These are phyloP conservation scores for Stichopus horrens DNA, from an alignment of 53 echinoderm and acorn worm species.

Conservation along the genomic window DNA sequence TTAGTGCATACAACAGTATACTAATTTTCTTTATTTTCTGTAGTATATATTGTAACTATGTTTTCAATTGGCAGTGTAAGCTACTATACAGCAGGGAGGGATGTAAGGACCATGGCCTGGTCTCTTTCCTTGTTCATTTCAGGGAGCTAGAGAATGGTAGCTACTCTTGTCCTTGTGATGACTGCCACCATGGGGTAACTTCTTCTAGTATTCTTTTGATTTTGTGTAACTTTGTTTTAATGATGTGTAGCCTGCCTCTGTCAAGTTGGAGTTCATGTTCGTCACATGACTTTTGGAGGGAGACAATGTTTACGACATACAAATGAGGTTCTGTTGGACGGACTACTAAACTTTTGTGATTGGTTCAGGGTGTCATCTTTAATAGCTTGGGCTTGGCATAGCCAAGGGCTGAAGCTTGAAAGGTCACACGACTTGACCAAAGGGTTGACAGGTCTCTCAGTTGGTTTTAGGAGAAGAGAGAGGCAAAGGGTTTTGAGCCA, in stretches of 20 bases:
- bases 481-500: neutral
- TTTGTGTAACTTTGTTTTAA: neutral
- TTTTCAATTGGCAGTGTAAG: slow-evolving; percentile 6
- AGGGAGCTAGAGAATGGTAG: neutral
- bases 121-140: neutral
- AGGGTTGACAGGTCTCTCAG: neutral
- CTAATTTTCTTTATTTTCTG: no score
- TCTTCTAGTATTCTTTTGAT: neutral
- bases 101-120: neutral
- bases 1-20: no score
- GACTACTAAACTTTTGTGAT: neutral
- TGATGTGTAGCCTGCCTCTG: neutral
- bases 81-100: neutral
- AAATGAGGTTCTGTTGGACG: neutral
- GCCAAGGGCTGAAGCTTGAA: neutral
- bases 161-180: neutral
- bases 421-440: neutral
- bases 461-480: neutral
- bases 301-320: neutral
- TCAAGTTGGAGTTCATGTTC: no score
- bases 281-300: no score
- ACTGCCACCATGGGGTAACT: neutral
- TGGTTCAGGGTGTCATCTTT: neutral
- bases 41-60: neutral
- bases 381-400: neutral